These are phyloP conservation scores for Zaprionus bogoriensis DNA, from an alignment of 2,888 invertebrate species.

Conservation along the genomic window DNA sequence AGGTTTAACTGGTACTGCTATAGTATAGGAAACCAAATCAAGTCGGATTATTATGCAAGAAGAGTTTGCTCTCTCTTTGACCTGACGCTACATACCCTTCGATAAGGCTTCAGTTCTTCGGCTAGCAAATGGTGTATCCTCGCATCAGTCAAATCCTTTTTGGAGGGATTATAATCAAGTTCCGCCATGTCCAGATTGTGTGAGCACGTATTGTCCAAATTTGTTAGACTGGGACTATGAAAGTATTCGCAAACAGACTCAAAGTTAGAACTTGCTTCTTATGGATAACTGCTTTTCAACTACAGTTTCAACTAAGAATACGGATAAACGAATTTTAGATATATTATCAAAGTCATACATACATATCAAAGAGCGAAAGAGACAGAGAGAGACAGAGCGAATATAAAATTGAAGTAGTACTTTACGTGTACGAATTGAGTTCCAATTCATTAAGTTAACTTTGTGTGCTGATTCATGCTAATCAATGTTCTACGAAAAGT, in stretches of 20 bases:
- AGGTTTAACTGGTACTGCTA: conserved; percentile 46
- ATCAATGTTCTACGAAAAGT: conserved; percentile 26
- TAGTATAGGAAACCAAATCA: conserved; percentile 50
- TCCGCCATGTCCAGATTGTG: conserved; percentile 97
- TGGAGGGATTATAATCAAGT: conserved; percentile 95
- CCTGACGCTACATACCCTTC: conserved; percentile 86
- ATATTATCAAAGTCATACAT: conserved; percentile 14
- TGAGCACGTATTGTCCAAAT: conserved; percentile 90
- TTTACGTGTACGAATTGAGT: conserved; percentile 26
- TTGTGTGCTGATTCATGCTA: conserved; percentile 44
- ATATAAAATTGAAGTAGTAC: conserved; percentile 12
- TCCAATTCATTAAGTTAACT: conserved; percentile 23
- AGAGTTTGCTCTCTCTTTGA: not conserved
- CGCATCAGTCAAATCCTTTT: conserved; percentile 96
- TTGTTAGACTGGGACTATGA: conserved; percentile 90
- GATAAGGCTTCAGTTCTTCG: conserved; percentile 93
- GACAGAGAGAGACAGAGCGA: conserved; percentile 7
- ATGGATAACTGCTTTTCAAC: not conserved
- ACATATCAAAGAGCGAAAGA: conserved; percentile 8
- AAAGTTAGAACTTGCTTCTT: not conserved
- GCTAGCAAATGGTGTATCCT: conserved; percentile 95
- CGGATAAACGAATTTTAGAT: conserved; percentile 82
- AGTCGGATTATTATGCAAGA: conserved; percentile 45
- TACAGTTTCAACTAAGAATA: conserved; percentile 23
- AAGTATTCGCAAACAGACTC: not conserved